A percentile compares a stretch with the other conserved stretches of the same genome.
Conservation (phyloP, 2,888 invertebrate species). For the Eupithecia insigniata region DNA sequence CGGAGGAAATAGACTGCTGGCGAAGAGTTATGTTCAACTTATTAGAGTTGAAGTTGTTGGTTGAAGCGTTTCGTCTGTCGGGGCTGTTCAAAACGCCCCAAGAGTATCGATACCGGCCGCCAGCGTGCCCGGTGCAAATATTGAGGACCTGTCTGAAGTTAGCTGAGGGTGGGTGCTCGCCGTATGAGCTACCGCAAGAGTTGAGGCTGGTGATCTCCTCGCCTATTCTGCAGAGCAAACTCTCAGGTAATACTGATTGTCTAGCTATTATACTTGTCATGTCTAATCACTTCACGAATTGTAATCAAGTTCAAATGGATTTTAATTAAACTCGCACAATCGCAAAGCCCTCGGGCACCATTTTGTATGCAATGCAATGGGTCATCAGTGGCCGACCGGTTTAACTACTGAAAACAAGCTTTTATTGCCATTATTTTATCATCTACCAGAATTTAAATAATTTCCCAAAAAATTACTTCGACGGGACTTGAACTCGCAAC, state of each 20-base stretch:
- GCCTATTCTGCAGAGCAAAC: slow-evolving; percentile 66
- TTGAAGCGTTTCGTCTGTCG: slow-evolving; percentile 85
- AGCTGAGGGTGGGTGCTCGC: slow-evolving; percentile 86
- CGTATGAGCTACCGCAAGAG: slow-evolving; percentile 86
- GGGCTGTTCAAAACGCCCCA: slow-evolving; percentile 80
- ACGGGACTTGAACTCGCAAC: too few relatives aligned
- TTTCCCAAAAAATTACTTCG: too few relatives aligned
- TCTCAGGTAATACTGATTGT: slow-evolving; percentile 60
- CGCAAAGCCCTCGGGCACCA: background rate
- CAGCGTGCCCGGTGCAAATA: slow-evolving; percentile 81
- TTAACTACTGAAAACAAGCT: background rate
- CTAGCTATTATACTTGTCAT: background rate
- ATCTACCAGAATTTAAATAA: too few relatives aligned
- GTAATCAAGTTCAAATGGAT: background rate
- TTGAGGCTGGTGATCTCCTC: slow-evolving; percentile 84
- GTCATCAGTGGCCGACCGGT: background rate
- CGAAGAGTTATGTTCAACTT: slow-evolving; percentile 80
- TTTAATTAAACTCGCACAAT: too few relatives aligned
- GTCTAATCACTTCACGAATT: background rate
- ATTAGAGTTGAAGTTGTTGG: slow-evolving; percentile 83
- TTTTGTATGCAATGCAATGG: background rate
- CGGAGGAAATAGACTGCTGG: slow-evolving; percentile 72
- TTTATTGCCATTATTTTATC: too few relatives aligned
- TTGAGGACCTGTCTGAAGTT: slow-evolving; percentile 85
- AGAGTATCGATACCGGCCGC: slow-evolving; percentile 66